These are phyloP conservation scores for Thermophis baileyi DNA, from an alignment of 2,113 vertebrate species.

Conservation along the genomic window DNA sequence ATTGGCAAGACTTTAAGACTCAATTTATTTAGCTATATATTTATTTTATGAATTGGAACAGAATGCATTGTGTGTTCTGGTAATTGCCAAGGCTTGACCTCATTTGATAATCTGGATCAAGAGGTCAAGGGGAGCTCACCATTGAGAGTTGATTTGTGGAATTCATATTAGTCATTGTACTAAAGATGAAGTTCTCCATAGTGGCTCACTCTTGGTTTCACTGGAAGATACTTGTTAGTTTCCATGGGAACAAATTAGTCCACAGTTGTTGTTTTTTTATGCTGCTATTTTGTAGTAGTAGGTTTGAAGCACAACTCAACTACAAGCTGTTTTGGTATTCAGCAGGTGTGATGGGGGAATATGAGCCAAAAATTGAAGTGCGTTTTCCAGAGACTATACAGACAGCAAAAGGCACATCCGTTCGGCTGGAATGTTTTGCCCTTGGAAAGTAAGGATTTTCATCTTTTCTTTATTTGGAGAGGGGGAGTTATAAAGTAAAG, in stretches of 20 bases:
- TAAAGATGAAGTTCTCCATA: neutral
- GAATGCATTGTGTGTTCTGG: neutral
- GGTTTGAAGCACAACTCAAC: conserved; percentile 49
- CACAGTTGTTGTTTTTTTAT: neutral
- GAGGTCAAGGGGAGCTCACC: neutral
- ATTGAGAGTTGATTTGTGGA: neutral
- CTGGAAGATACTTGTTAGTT: fast-evolving
- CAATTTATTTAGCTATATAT: neutral
- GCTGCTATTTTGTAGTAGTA: neutral
- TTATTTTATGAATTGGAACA: neutral
- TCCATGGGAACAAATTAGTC: neutral
- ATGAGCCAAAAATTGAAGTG: conserved; percentile 91
- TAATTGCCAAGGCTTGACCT: neutral
- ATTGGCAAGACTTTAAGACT: neutral
- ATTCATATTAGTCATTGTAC: fast-evolving
- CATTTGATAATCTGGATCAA: neutral
- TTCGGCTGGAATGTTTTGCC: conserved; percentile 88
- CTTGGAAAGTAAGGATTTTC: conserved; percentile 87
- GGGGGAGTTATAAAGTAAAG: neutral
- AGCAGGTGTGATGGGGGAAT: conserved; percentile 88
- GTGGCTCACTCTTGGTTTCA: neutral
- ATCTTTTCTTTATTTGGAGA: neutral
- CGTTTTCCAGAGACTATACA: conserved; percentile 76
- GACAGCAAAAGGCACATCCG: conserved; percentile 79
- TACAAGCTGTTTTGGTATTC: conserved; percentile 68